Evolutionary conservation across 2,888 invertebrate species (phyloP).

Genomic region (Chorisops tibialis): DNA sequence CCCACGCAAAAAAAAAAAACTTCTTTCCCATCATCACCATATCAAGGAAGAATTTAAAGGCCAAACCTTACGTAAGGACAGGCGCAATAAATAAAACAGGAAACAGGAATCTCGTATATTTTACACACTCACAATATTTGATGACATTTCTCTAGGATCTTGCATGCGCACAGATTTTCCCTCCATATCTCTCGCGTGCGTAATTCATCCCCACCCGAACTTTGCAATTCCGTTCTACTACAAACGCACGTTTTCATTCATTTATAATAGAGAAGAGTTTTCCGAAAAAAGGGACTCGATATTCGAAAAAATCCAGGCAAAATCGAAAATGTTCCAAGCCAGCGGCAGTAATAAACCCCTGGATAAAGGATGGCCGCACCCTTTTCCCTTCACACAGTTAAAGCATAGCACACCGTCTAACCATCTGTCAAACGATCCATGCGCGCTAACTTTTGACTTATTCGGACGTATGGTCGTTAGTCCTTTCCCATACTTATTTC

Average conservation of each 20-base stretch:
- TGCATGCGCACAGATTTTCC: neutral
- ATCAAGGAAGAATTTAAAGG: too few species aligned
- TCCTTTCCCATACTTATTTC: too few species aligned
- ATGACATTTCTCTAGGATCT: constrained; percentile 1
- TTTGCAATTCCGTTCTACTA: too few species aligned
- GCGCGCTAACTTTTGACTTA: too few species aligned
- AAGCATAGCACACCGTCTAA: too few species aligned
- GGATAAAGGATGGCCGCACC: constrained; percentile 19
- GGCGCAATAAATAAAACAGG: neutral
- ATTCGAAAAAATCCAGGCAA: constrained; percentile 10
- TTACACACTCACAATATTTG: neutral
- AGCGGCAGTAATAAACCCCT: neutral
- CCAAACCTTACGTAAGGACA: too few species aligned
- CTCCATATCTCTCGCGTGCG: neutral
- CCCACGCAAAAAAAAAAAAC: too few species aligned
- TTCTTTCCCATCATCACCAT: too few species aligned
- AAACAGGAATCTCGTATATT: neutral
- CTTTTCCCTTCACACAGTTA: constrained; percentile 21
- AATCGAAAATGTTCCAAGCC: neutral
- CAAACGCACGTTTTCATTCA: neutral
- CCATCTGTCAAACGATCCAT: too few species aligned
- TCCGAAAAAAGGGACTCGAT: neutral
- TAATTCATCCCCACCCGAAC: neutral
- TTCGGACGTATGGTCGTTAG: too few species aligned
- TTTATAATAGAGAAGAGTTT: neutral